Evolutionary conservation across 2,113 vertebrate genomes (phyloP).

Genomic region (Archilochus colubris): DNA sequence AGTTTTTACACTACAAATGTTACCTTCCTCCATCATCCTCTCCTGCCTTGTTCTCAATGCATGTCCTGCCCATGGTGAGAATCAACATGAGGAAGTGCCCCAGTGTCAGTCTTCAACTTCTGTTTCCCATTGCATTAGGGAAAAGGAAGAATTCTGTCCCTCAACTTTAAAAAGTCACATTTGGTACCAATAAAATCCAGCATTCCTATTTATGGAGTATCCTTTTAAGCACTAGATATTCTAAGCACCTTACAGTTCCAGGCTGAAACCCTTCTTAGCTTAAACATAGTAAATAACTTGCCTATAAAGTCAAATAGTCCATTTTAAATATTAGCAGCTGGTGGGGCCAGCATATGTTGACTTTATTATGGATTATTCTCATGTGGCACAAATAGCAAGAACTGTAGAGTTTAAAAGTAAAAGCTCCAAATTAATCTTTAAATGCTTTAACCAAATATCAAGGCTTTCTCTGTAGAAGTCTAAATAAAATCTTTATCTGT

Average conservation of each 20-base stretch:
- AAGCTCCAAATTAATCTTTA: conserved; percentile 75
- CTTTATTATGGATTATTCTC: conserved; percentile 68
- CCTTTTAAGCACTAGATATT: conserved; percentile 60
- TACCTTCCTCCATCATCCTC: not conserved
- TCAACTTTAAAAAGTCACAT: conserved; percentile 56
- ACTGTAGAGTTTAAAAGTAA: conserved; percentile 44
- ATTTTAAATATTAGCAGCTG: conserved; percentile 74
- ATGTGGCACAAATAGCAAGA: conserved; percentile 57
- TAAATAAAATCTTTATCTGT: conserved; percentile 67
- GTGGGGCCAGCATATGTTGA: conserved; percentile 26
- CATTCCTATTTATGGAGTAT: conserved; percentile 64
- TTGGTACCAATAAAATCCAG: conserved; percentile 52
- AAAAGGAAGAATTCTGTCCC: conserved; percentile 4
- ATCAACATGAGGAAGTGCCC: not conserved
- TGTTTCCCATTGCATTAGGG: not conserved
- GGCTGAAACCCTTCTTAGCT: conserved; percentile 69
- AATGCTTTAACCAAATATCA: conserved; percentile 73
- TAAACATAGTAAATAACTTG: conserved; percentile 74
- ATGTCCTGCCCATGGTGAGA: not conserved
- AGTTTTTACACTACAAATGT: not conserved
- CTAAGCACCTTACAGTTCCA: conserved; percentile 73
- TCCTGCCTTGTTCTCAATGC: not conserved
- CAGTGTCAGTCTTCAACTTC: not conserved
- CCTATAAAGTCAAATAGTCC: conserved; percentile 54
- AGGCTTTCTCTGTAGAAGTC: conserved; percentile 55